A percentile compares a stretch with the other conserved stretches of the same genome.
Evolutionary conservation across 2,113 vertebrate species (phyloP).

Genomic region (Lepus europaeus): DNA sequence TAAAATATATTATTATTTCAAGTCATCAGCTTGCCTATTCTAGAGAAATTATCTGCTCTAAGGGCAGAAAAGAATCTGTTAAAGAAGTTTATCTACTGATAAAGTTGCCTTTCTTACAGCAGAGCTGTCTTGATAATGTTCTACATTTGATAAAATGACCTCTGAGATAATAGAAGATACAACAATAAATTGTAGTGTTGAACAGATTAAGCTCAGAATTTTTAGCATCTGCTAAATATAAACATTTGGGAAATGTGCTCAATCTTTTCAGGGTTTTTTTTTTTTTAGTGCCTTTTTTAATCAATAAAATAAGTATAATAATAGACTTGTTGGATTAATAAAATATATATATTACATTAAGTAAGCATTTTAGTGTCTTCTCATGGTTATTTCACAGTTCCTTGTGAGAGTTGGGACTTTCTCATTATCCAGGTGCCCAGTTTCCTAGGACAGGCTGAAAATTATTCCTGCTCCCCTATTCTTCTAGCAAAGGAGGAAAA

Average conservation of each 20-base stretch:
- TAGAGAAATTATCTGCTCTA: not conserved
- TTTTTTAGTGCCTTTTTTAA: not conserved
- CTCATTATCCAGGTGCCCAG: not conserved
- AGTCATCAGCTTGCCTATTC: not conserved
- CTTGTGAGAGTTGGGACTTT: not conserved
- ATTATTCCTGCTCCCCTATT: not conserved
- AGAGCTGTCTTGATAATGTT: not conserved
- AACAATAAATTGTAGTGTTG: not conserved
- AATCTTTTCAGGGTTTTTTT: not conserved
- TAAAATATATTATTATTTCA: not conserved
- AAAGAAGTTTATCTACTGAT: not conserved
- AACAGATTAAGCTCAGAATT: not conserved
- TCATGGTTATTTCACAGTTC: not conserved
- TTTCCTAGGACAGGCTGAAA: not conserved
- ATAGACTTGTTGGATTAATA: not conserved
- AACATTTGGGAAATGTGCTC: not conserved
- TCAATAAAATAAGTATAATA: not conserved
- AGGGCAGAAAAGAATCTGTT: not conserved
- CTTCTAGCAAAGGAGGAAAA: not conserved
- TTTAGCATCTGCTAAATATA: not conserved
- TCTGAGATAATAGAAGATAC: not conserved
- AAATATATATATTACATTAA: not conserved
- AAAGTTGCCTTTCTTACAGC: not conserved
- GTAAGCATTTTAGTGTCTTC: not conserved
- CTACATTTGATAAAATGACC: not conserved